Conservation (phyloP, 2,797 vertebrate species). For the Pangasius larnaudii region DNA sequence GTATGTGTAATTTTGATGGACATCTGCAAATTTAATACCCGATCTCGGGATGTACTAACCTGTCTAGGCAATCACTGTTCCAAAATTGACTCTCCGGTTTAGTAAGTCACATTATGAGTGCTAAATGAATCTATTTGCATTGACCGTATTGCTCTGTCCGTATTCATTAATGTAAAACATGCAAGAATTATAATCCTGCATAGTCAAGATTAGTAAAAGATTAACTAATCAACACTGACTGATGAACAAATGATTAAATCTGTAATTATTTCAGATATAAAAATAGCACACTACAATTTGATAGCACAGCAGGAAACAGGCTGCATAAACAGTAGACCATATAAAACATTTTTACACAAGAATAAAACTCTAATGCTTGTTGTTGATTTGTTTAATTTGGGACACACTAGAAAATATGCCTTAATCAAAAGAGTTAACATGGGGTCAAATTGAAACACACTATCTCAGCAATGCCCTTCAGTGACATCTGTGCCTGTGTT, state of each 20-base stretch:
- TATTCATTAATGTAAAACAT: neutral
- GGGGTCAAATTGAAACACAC: neutral
- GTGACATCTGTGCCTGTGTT: neutral
- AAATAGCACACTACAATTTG: neutral
- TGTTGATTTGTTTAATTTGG: neutral
- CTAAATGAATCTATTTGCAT: neutral
- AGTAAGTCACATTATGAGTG: neutral
- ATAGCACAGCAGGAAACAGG: neutral
- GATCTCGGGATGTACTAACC: neutral
- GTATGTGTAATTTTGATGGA: neutral
- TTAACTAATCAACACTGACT: neutral
- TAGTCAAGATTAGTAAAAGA: neutral
- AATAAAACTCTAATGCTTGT: neutral
- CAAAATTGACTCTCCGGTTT: neutral
- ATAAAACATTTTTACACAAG: neutral
- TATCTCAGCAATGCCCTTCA: neutral
- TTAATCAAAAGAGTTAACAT: neutral
- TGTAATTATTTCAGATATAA: neutral
- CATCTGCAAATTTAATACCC: neutral
- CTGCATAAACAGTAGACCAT: neutral
- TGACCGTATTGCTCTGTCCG: no score
- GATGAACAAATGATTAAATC: neutral
- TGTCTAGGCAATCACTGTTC: neutral
- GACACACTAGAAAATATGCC: neutral
- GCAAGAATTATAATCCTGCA: neutral